Evolutionary conservation across 2,888 invertebrate species (phyloP).

Genomic region (Subacronicta megacephala): DNA sequence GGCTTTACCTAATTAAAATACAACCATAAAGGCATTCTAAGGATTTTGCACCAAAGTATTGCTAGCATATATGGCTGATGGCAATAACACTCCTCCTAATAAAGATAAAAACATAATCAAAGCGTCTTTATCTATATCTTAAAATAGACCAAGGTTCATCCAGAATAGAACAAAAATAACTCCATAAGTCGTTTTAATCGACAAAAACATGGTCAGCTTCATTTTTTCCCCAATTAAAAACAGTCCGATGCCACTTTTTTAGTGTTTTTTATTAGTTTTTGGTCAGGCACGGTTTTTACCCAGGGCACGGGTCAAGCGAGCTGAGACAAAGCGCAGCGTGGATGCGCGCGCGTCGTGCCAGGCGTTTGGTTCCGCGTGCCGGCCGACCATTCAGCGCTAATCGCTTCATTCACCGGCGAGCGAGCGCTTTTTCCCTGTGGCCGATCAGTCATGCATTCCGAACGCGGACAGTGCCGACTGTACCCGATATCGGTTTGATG

Average conservation of each 20-base stretch:
- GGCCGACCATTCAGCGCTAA: constrained; percentile 85
- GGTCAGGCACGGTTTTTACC: constrained; percentile 74
- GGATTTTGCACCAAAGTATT: constrained; percentile 37
- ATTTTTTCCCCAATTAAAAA: constrained; percentile 84
- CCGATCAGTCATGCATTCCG: constrained; percentile 88
- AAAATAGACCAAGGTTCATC: constrained; percentile 55
- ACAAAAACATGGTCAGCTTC: constrained; percentile 70
- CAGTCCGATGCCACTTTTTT: constrained; percentile 72
- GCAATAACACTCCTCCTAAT: constrained; percentile 54
- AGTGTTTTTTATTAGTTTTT: constrained; percentile 74
- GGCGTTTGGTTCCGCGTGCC: constrained; percentile 86
- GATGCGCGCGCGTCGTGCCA: constrained; percentile 78
- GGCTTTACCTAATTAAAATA: constrained; percentile 50
- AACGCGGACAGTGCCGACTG: constrained; percentile 69
- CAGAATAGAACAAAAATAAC: constrained; percentile 58
- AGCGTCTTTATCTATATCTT: constrained; percentile 62
- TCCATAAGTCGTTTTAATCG: constrained; percentile 60
- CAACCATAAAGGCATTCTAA: constrained; percentile 16
- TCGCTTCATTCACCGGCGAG: constrained; percentile 86
- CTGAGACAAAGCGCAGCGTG: constrained; percentile 85
- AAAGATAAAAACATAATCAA: too few relatives aligned
- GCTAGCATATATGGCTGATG: too few relatives aligned
- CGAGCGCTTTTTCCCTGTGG: constrained; percentile 82
- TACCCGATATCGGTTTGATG: constrained; percentile 66
- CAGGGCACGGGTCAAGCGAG: constrained; percentile 87